phyloP scores from a whole-genome alignment of 2,888 invertebrate species.

The Pimpla rufipes region DNA sequence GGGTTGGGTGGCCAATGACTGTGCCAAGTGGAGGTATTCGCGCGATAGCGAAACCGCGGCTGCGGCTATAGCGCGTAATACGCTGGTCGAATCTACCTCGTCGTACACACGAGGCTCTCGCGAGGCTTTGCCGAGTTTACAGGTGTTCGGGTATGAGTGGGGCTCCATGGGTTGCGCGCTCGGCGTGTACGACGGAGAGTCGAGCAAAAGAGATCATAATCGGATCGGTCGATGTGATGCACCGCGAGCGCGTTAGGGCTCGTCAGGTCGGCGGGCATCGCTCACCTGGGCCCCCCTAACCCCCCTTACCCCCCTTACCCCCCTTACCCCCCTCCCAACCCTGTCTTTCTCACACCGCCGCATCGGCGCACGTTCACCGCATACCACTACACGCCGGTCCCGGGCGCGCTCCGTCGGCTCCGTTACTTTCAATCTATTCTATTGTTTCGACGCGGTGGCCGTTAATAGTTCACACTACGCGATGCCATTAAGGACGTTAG shows the following conservation, averaged over 20 bases:
- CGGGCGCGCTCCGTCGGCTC: slow-evolving; percentile 16
- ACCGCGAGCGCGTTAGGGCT: slow-evolving; percentile 55
- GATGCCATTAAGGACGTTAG: slow-evolving; percentile 4
- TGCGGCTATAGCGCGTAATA: slow-evolving; percentile 9
- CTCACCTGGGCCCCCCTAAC: slow-evolving; percentile 51
- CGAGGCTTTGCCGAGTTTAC: slow-evolving; percentile 51
- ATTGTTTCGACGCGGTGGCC: slow-evolving; percentile 56
- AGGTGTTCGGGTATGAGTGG: slow-evolving; percentile 49
- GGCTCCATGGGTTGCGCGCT: background rate
- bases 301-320: slow-evolving; percentile 25
- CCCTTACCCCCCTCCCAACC: slow-evolving; percentile 45
- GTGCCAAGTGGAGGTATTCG: background rate
- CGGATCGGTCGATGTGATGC: slow-evolving; percentile 68
- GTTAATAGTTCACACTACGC: slow-evolving; percentile 33
- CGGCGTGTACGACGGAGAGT: slow-evolving; percentile 21
- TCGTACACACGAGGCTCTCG: slow-evolving; percentile 27
- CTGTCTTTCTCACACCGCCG: slow-evolving; percentile 25
- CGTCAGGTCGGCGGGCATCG: slow-evolving; percentile 64
- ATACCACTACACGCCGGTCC: background rate
- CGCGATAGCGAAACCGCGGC: background rate
- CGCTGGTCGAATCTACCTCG: slow-evolving; percentile 24
- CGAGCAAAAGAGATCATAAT: slow-evolving; percentile 68
- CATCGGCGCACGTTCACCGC: slow-evolving; percentile 24
- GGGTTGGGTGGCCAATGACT: background rate
- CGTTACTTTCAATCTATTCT: slow-evolving; percentile 49